Evolutionary conservation across 2,113 vertebrate genomes (phyloP).

Genomic region (Etia nguti): DNA sequence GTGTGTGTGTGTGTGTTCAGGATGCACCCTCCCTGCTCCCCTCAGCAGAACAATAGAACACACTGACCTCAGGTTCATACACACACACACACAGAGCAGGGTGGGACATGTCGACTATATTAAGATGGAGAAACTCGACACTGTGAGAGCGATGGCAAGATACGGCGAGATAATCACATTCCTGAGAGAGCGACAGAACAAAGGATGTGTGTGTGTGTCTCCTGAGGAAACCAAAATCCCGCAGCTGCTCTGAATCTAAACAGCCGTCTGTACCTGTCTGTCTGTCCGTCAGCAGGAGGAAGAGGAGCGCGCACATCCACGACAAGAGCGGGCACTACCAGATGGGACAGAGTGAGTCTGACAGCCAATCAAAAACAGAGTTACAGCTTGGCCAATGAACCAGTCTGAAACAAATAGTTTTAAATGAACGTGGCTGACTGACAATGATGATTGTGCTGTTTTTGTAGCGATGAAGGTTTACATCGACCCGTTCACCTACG

Average conservation of each 20-base stretch:
- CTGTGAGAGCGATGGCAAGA: constrained; percentile 16
- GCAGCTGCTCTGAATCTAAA: constrained; percentile 1
- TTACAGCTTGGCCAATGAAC: neutral
- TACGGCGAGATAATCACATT: constrained; percentile 24
- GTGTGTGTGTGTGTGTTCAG: neutral
- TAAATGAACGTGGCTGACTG: neutral
- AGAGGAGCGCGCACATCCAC: constrained; percentile 49
- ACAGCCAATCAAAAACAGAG: neutral
- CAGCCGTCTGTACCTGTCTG: neutral
- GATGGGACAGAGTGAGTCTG: constrained; percentile 80
- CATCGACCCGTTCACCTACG: constrained; percentile 74
- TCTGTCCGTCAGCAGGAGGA: constrained; percentile 54
- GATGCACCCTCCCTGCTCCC: constrained; percentile 27
- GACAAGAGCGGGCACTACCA: constrained; percentile 81
- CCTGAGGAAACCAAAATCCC: neutral
- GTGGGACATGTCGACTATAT: constrained; percentile 30
- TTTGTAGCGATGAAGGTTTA: constrained; percentile 70
- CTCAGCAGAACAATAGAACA: constrained; percentile 21
- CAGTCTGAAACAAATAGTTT: neutral
- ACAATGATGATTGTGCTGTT: neutral
- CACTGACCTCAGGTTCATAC: constrained; percentile 2
- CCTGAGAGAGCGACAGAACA: neutral
- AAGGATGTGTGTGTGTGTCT: neutral
- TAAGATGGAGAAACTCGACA: constrained; percentile 32
- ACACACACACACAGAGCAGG: constrained; percentile 11